Percentiles rank a stretch among this genome's conserved stretches.
Evolutionary conservation across 2,797 vertebrate genomes (phyloP).

Genomic region (Myripristis murdjan): DNA sequence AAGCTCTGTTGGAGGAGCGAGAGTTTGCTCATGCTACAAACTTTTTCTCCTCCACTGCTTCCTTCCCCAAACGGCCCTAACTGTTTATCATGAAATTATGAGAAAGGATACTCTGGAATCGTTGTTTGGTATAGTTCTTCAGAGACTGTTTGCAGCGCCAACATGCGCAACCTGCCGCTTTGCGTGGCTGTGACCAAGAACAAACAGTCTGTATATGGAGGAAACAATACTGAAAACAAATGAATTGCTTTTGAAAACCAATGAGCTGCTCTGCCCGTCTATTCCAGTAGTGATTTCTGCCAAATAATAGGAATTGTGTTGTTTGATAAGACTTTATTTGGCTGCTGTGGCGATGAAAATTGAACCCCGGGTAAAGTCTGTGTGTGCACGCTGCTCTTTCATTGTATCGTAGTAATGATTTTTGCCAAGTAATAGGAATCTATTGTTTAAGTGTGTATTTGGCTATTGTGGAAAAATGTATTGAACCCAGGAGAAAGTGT

Average conservation of each 20-base stretch:
- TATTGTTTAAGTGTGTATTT: slow-evolving; percentile 8
- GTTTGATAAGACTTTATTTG: slow-evolving; percentile 2
- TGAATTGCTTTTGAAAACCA: slow-evolving; percentile 10
- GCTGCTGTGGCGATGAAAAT: slow-evolving; percentile 36
- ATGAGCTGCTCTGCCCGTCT: slow-evolving; percentile 3
- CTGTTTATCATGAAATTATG: slow-evolving; percentile 7
- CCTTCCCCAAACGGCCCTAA: background rate
- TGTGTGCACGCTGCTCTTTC: background rate
- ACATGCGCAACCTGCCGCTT: background rate
- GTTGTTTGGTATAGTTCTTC: slow-evolving; percentile 19
- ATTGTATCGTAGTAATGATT: slow-evolving; percentile 8
- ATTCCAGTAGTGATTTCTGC: slow-evolving; percentile 15
- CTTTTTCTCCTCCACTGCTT: slow-evolving; percentile 20
- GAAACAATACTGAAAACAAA: background rate
- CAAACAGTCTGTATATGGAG: slow-evolving; percentile 11
- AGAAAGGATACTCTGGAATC: background rate
- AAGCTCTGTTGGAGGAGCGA: slow-evolving; percentile 28
- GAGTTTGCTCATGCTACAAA: slow-evolving; percentile 24
- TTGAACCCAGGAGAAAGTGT: slow-evolving; percentile 19
- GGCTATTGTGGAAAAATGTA: slow-evolving; percentile 30
- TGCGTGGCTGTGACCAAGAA: background rate
- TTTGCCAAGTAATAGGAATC: slow-evolving; percentile 21
- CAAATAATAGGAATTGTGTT: slow-evolving; percentile 20
- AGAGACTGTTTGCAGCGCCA: slow-evolving; percentile 19
- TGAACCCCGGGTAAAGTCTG: slow-evolving; percentile 17